phyloP scores from a whole-genome alignment of 2,888 invertebrate species.

The Apotomis capreana region DNA sequence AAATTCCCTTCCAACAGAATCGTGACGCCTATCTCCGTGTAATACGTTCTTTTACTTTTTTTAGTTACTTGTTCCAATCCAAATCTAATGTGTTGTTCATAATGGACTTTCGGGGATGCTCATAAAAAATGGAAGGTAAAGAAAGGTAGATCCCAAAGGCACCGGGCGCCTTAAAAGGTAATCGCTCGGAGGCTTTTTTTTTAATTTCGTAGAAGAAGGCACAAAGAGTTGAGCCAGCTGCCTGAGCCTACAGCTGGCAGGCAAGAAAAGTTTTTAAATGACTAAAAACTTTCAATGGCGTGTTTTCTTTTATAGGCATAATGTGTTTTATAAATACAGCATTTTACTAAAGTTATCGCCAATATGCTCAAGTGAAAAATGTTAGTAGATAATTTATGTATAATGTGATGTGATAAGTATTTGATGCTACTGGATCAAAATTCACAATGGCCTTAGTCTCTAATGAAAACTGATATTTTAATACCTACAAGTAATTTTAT shows the following conservation, averaged over 20 bases:
- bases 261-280: slow-evolving; percentile 51
- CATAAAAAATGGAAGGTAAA: slow-evolving; percentile 66
- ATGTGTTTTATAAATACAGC: slow-evolving; percentile 24
- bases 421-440: too few relatives aligned
- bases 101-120: slow-evolving; percentile 63
- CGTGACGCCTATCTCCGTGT: slow-evolving; percentile 51
- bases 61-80: slow-evolving; percentile 49
- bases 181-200: slow-evolving; percentile 69
- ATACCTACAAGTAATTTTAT: too few relatives aligned
- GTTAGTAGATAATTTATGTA: too few relatives aligned
- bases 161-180: slow-evolving; percentile 73
- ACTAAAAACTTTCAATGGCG: slow-evolving; percentile 54
- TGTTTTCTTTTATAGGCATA: slow-evolving; percentile 18
- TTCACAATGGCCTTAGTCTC: too few relatives aligned
- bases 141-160: slow-evolving; percentile 62
- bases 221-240: slow-evolving; percentile 77
- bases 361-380: too few relatives aligned
- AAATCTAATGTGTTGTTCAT: slow-evolving; percentile 71
- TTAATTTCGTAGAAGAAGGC: slow-evolving; percentile 64
- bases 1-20: slow-evolving; percentile 33
- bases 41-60: slow-evolving; percentile 56
- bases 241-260: slow-evolving; percentile 66
- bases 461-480: too few relatives aligned
- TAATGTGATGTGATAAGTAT: too few relatives aligned
- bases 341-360: too few relatives aligned